phyloP scores from a whole-genome alignment of 2,113 vertebrate genomes.

The Gobio gobio region DNA sequence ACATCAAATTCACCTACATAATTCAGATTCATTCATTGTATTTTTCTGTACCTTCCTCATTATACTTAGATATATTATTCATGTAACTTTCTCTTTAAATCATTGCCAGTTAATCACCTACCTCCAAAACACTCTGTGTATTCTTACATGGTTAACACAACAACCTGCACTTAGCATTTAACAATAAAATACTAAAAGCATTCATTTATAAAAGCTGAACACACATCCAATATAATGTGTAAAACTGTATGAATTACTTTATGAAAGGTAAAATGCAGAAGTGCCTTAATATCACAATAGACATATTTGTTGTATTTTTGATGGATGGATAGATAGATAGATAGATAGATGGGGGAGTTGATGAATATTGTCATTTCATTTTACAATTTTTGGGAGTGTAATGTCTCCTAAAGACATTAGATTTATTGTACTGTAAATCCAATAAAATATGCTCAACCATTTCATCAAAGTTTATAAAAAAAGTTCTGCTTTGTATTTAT shows the following conservation, averaged over 20 bases:
- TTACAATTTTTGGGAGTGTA: no score
- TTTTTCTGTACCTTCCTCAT: background rate
- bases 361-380: no score
- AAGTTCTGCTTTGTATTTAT: background rate
- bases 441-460: background rate
- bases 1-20: background rate
- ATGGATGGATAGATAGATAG: no score
- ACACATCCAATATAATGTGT: background rate
- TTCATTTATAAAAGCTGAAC: background rate
- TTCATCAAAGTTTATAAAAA: background rate
- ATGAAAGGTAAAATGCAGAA: background rate
- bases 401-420: background rate
- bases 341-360: no score
- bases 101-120: background rate
- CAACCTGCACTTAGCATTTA: background rate
- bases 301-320: background rate
- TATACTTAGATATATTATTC: background rate
- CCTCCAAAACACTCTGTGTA: background rate
- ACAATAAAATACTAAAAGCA: background rate
- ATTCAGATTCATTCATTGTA: background rate
- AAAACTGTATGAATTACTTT: background rate
- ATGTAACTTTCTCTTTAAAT: background rate
- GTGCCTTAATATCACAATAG: background rate
- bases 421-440: background rate
- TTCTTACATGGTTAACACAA: background rate